Evolutionary conservation across 2,113 vertebrate species (phyloP).

Genomic region (Tragelaphus imberbis): DNA sequence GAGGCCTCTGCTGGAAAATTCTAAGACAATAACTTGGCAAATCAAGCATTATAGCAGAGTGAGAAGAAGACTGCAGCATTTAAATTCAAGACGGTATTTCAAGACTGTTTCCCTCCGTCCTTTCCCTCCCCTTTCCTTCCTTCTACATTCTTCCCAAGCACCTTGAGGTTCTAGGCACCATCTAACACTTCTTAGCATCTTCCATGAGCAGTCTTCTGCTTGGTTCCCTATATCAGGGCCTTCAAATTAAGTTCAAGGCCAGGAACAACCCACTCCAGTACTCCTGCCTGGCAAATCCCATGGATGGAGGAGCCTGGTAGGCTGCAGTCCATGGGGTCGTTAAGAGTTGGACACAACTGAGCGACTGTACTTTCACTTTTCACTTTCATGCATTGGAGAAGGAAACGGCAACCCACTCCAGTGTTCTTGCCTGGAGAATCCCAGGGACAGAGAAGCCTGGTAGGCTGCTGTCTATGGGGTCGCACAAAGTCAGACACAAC

Average conservation of each 20-base stretch:
- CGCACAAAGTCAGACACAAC: no score
- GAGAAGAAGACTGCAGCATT: not conserved
- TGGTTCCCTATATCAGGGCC: not conserved
- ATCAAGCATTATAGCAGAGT: not conserved
- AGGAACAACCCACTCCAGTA: no score
- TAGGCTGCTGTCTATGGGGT: no score
- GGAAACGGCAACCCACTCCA: no score
- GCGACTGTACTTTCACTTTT: no score
- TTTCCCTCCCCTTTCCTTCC: not conserved
- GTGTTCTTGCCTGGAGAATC: no score
- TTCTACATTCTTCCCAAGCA: not conserved
- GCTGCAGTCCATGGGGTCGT: no score
- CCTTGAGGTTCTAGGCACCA: not conserved
- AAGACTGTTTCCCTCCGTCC: not conserved
- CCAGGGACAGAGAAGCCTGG: no score
- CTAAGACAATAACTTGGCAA: not conserved
- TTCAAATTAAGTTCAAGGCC: not conserved
- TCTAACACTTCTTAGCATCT: not conserved
- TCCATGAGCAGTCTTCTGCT: not conserved
- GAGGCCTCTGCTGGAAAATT: not conserved
- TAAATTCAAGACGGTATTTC: slow-evolving; percentile 28
- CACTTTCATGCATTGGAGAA: no score
- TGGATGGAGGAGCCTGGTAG: no score
- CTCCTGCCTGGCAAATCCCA: no score
- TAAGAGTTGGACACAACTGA: no score